Percentiles rank a stretch among this genome's conserved stretches.
Conservation (phyloP, 2,797 vertebrate species). For the Podarcis siculus region DNA sequence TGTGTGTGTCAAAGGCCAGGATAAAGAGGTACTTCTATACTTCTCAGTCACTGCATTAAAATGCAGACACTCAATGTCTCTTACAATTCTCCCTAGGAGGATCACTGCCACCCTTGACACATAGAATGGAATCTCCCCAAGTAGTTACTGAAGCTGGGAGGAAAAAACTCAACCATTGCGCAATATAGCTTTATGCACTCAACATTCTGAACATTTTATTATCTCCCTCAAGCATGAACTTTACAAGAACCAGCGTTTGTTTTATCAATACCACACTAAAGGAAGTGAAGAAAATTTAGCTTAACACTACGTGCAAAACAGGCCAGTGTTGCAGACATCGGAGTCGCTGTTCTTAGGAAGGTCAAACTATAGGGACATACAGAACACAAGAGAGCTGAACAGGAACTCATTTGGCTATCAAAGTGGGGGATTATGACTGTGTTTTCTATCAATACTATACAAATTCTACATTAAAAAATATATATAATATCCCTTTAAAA, state of each 20-base stretch:
- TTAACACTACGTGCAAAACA: no score
- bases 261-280: conserved; percentile 33
- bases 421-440: no score
- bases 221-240: background rate
- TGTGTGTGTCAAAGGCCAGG: no score
- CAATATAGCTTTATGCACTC: conserved; percentile 38
- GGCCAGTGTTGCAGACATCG: no score
- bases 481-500: no score
- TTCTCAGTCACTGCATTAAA: background rate
- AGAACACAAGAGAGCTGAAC: no score
- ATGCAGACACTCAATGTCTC: background rate
- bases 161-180: conserved; percentile 7
- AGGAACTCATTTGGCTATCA: no score
- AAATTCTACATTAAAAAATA: no score
- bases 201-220: conserved; percentile 34
- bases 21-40: background rate
- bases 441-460: no score
- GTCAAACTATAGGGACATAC: no score
- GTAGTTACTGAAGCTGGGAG: background rate
- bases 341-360: no score
- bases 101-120: background rate
- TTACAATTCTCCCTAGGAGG: background rate
- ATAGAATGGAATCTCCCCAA: background rate
- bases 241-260: conserved; percentile 20
- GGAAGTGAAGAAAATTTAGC: conserved; percentile 41